Conservation (phyloP, 2,888 invertebrate species). For the Diploptera punctata region DNA sequence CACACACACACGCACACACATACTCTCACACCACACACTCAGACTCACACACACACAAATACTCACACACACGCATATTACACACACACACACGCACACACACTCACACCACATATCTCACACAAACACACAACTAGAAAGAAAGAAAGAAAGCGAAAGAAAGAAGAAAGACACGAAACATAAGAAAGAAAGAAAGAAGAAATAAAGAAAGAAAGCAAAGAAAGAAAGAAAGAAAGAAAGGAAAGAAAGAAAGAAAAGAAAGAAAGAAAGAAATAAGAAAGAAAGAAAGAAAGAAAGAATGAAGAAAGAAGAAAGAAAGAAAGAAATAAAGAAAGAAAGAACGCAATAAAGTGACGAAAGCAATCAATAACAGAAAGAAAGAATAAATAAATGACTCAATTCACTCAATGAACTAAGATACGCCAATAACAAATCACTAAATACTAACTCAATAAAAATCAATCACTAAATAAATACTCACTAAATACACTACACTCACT, state of each 20-base stretch:
- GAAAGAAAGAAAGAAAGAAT: neutral
- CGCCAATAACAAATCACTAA: too few species aligned
- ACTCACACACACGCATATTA: too few species aligned
- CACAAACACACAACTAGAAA: neutral
- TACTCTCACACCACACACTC: too few species aligned
- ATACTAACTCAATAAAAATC: too few species aligned
- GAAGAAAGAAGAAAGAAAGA: neutral
- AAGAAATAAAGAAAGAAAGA: neutral
- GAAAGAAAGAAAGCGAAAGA: neutral
- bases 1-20: too few species aligned
- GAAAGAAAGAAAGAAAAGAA: neutral
- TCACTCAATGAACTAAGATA: too few species aligned
- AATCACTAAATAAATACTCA: too few species aligned
- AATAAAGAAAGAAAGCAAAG: neutral
- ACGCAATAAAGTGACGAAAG: neutral
- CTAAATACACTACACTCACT: too few species aligned
- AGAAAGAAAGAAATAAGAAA: neutral
- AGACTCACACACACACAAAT: too few species aligned
- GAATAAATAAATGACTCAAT: too few species aligned
- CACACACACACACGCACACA: neutral
- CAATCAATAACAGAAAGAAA: neutral
- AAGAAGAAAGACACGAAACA: neutral
- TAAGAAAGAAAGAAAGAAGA: neutral
- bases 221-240: neutral
- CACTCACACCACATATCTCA: neutral